Evolutionary conservation across 2,888 invertebrate genomes (phyloP).

Genomic region (Watsonalla binaria): DNA sequence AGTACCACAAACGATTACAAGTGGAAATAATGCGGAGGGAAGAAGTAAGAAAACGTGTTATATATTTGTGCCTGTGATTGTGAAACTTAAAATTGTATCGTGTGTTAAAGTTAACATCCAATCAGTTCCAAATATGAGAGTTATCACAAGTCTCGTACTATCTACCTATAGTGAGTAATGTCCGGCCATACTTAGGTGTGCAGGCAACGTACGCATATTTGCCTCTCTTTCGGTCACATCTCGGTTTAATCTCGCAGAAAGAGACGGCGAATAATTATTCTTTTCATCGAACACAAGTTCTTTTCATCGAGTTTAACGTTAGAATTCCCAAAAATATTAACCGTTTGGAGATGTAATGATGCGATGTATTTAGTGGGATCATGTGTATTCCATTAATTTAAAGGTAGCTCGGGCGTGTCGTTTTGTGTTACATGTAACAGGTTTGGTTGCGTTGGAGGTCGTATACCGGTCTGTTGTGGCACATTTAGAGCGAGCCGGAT

Average conservation of each 20-base stretch:
- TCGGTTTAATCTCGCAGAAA: constrained; percentile 44
- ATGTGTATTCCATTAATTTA: constrained; percentile 36
- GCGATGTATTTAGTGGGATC: constrained; percentile 26
- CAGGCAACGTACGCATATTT: constrained; percentile 77
- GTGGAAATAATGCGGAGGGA: constrained; percentile 97
- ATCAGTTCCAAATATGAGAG: constrained; percentile 43
- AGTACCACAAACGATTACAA: constrained; percentile 96
- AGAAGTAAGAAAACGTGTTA: constrained; percentile 90
- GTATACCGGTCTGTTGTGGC: constrained; percentile 69
- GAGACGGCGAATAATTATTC: constrained; percentile 58
- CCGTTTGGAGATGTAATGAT: constrained; percentile 23
- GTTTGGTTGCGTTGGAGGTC: constrained; percentile 74
- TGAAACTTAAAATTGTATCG: constrained; percentile 40
- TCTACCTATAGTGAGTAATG: constrained; percentile 78
- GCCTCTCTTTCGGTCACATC: constrained; percentile 68
- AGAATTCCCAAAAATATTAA: constrained; percentile 42
- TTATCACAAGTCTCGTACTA: constrained; percentile 66
- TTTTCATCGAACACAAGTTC: constrained; percentile 49
- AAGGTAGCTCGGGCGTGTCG: constrained; percentile 36
- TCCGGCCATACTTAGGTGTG: constrained; percentile 78
- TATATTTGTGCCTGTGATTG: constrained; percentile 55
- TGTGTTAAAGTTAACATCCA: constrained; percentile 45
- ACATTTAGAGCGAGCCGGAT: constrained; percentile 65
- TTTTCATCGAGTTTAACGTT: constrained; percentile 40
- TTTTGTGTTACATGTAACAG: constrained; percentile 71